Percentiles rank a stretch among this genome's conserved stretches.
Conservation (phyloP, 2,888 invertebrate genomes). For the Tiphia femorata region DNA sequence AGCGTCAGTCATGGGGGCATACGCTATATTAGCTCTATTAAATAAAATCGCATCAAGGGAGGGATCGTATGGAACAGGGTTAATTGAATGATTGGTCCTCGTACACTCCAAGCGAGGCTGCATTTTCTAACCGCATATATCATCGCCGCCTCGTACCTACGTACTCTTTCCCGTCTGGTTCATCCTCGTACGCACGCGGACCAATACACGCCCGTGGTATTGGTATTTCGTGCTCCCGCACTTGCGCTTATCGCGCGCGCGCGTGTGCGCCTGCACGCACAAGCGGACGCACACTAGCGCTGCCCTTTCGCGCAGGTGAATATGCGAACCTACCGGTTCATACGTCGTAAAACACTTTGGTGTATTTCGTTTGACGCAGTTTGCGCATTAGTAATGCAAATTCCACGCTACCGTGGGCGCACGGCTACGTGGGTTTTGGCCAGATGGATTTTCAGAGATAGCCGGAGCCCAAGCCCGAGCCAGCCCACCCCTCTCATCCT, state of each 20-base stretch:
- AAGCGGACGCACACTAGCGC: not conserved
- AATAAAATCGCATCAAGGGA: constrained; percentile 58
- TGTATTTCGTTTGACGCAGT: constrained; percentile 51
- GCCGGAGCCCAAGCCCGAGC: constrained; percentile 21
- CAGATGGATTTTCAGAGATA: constrained; percentile 39
- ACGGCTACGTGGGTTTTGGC: constrained; percentile 13
- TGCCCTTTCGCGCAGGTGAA: constrained; percentile 11
- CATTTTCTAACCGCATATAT: constrained; percentile 37
- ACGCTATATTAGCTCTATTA: constrained; percentile 57
- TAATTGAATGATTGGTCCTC: constrained; percentile 64
- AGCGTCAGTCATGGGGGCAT: constrained; percentile 30
- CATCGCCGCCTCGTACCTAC: constrained; percentile 7
- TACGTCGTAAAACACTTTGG: constrained; percentile 40
- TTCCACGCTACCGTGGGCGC: constrained; percentile 26
- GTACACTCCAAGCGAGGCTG: constrained; percentile 41
- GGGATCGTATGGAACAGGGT: constrained; percentile 57
- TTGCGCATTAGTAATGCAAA: constrained; percentile 49
- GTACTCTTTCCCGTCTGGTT: too few relatives aligned
- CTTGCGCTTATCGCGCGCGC: not conserved
- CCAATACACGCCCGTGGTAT: too few relatives aligned
- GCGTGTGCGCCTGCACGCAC: not conserved
- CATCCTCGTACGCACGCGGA: too few relatives aligned
- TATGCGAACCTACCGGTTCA: constrained; percentile 8
- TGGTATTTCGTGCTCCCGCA: not conserved
- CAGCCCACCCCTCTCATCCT: not conserved